These are phyloP conservation scores for Salmo trutta DNA, from an alignment of 2,797 vertebrate species.

Conservation along the genomic window DNA sequence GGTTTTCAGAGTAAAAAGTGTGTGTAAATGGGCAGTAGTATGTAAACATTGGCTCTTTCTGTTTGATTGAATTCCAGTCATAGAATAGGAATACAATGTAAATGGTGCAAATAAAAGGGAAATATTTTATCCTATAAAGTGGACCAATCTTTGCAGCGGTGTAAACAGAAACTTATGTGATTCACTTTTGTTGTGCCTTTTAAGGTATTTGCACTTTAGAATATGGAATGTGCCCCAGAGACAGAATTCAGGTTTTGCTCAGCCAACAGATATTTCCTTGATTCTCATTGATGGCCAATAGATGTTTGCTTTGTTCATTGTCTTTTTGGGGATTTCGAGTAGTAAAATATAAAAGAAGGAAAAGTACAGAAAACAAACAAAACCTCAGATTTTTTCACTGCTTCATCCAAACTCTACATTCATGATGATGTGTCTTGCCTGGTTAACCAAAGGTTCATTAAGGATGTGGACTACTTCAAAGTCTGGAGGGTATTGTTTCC, in stretches of 20 bases:
- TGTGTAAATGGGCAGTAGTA: background rate
- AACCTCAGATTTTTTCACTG: background rate
- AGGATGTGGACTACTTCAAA: background rate
- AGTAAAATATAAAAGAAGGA: background rate
- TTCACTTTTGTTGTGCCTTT: constrained; percentile 11
- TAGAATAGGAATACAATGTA: background rate
- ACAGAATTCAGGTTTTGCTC: background rate
- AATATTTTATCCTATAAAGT: background rate
- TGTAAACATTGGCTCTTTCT: background rate
- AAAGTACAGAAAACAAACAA: background rate
- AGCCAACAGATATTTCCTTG: constrained; percentile 12
- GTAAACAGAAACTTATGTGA: background rate
- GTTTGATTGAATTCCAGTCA: background rate
- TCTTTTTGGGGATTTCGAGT: constrained; percentile 6
- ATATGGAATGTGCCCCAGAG: constrained; percentile 9
- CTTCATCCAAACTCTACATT: background rate
- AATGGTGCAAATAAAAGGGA: background rate
- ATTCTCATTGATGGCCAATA: background rate
- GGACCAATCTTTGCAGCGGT: background rate
- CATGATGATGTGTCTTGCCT: background rate
- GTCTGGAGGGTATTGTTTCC: background rate
- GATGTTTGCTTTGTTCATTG: constrained; percentile 10
- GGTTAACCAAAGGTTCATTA: background rate
- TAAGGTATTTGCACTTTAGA: constrained; percentile 6
- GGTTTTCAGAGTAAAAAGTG: background rate